Base-by-base conservation (phyloP, 2,797 vertebrate genomes). In the Epinephelus malabaricus region DNA sequence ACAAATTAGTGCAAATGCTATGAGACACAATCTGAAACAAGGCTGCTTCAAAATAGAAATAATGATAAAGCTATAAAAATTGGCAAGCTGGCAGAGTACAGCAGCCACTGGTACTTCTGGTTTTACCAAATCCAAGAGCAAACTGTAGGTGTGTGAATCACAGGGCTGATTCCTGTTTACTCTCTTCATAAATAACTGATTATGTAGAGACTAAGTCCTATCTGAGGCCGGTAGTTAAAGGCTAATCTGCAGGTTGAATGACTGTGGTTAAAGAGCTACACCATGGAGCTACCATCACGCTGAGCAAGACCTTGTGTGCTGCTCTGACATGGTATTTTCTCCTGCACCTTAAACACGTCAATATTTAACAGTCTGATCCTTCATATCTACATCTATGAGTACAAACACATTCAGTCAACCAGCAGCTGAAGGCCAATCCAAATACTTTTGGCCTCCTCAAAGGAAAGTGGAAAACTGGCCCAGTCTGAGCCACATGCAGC, bases 161-260 rank as follows among this genome's bases (percentile, higher is more conserved):
- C 73, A 60, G 63, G 64, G 73, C 82, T 85, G 69, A 89, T 89
- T 82, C 83, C 47, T 91, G 89, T 91, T 94, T 91, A 89, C 86
- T 25, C 72, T 82, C 50, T 53, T 86, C 75, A 84, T 87, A 90
- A 92, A 93, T 92, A 80, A 87, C 78, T 83, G 89, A 63, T 92
- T 92, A 82, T 46, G 68, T 55, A 14, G 11, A 78, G 71, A 65
- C 45, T 51, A 60, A 79, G 25, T 50, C 75, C 60, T 3, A 46
- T 45, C 76, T 49, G 47, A 87, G 78, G 71, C 76, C 76, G 70
- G 79, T 89, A 82, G 83, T 93, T 94, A 92, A 83, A 88, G 80
- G 72, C 76, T 92, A 88, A 92, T 89, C 85, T 77, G 49, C 69
- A 80, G 64, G 61, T 60, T 78, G 27, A 86, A 88, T 70, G 73